Conservation (phyloP, 2,888 invertebrate species). For the Lagria hirta region DNA sequence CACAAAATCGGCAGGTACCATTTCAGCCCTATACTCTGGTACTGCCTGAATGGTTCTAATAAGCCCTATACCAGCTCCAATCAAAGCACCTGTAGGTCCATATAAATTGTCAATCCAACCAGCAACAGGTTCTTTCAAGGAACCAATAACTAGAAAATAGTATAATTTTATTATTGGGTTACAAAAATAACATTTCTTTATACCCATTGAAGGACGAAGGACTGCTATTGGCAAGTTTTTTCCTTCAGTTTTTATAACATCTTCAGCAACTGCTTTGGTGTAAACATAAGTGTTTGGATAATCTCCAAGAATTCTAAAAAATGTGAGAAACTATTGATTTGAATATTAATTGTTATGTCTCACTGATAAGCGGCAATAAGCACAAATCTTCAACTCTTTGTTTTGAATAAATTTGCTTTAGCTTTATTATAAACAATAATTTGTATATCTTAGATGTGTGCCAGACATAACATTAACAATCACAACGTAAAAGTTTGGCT, state of each 20-base stretch:
- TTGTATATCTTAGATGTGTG: no score
- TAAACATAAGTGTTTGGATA: slow-evolving; percentile 79
- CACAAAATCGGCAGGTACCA: slow-evolving; percentile 61
- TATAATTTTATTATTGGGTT: slow-evolving; percentile 1
- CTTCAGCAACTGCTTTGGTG: slow-evolving; percentile 86
- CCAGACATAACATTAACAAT: no score
- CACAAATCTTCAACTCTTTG: no score
- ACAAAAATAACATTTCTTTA: slow-evolving; percentile 23
- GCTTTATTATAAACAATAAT: no score
- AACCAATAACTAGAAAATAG: slow-evolving; percentile 40
- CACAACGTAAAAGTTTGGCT: no score
- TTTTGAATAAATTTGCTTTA: no score
- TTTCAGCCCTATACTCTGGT: slow-evolving; percentile 59
- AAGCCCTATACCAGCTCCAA: slow-evolving; percentile 61
- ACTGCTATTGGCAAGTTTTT: slow-evolving; percentile 74
- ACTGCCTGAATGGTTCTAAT: slow-evolving; percentile 62
- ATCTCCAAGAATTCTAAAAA: slow-evolving; percentile 25
- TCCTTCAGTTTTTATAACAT: slow-evolving; percentile 66
- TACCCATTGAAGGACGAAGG: slow-evolving; percentile 81
- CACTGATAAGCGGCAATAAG: no score
- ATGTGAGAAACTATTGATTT: neutral
- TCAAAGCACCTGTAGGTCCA: slow-evolving; percentile 58
- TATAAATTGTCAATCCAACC: slow-evolving; percentile 74
- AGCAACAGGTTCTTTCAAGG: slow-evolving; percentile 47
- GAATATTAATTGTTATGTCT: slow-evolving; percentile 2